These are phyloP conservation scores for Melitaea athalia DNA, from an alignment of 2,888 invertebrate species.

Conservation along the genomic window DNA sequence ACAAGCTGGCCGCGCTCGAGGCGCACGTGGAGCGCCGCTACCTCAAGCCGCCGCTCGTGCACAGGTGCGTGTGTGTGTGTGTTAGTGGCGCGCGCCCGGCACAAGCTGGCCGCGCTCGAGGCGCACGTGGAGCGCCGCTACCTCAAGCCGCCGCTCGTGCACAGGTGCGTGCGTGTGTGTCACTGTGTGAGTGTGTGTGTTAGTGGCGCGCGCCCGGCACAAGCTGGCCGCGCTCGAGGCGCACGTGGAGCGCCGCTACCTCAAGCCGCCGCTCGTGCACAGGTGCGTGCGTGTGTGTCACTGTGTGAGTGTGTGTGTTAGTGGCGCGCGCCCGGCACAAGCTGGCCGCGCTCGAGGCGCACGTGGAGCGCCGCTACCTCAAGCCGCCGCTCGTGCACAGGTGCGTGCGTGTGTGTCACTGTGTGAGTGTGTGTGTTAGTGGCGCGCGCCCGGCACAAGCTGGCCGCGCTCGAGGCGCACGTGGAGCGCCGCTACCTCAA, in stretches of 20 bases:
- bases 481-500: conserved; percentile 96
- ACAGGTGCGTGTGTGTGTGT: conserved; percentile 57
- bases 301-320: conserved; percentile 40
- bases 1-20: conserved; percentile 91
- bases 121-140: conserved; percentile 96
- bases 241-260: conserved; percentile 95
- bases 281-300: conserved; percentile 53
- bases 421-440: conserved; percentile 50
- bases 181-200: not conserved
- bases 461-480: conserved; percentile 92
- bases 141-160: conserved; percentile 94
- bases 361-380: conserved; percentile 95
- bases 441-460: conserved; percentile 85
- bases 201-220: conserved; percentile 84
- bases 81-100: conserved; percentile 83
- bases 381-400: conserved; percentile 93
- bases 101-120: conserved; percentile 91
- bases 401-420: conserved; percentile 46
- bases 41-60: conserved; percentile 94
- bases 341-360: conserved; percentile 91
- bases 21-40: conserved; percentile 96
- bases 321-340: conserved; percentile 86
- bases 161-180: conserved; percentile 57
- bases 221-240: conserved; percentile 92
- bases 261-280: conserved; percentile 94